Evolutionary conservation across 2,888 invertebrate genomes (phyloP), one percentile per base, ranked within the genome.

Genomic region (Aporophyla lueneburgensis): DNA sequence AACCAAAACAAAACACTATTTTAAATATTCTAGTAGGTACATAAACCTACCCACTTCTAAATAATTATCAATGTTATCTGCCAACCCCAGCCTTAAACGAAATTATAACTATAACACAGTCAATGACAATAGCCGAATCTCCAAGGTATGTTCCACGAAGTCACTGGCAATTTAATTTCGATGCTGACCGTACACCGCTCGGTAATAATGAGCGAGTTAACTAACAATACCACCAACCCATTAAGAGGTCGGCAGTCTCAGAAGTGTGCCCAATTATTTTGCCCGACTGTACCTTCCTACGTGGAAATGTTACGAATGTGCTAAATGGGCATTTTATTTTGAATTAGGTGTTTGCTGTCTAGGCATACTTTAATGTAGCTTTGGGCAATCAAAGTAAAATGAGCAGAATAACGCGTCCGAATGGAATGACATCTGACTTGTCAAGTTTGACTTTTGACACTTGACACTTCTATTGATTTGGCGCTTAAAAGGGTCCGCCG

Each of bases 211-310:
- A 88, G 84, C 71, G 80, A 88, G 89, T 89, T 89, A 89, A 89
- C 84, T 76, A 80, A 69, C 76, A 63, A 82, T 81, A 83, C 83
- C 79, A 66, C 86, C 78, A 78, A 78, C 81, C 83, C 82, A 89
- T 88, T 89, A 89, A 81, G 85, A 76, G 88, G 89, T 89, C 83
- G 89, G 80, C 62, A 78, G 84, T 80, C 86, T 89, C 83, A 88
- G 86, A 87, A 89, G 87, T 88, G 86, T 72, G 81, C 80, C 86
- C 88, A 89, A 89, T 92, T 92, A 89, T 87, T 83, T 88, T 78
- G 71, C 66, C 46, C 70, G 16, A 73, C 46, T 1, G 12, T 73
- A 71, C 72, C 71, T 76, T 59, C 19, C 69, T 76, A 76, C 56
- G 77, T 80, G 83, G 21, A 63, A 77, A 62, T 63, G 49, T 58